Base-by-base conservation (phyloP, 2,113 vertebrate genomes). In the Campylomormyrus tamandua region DNA sequence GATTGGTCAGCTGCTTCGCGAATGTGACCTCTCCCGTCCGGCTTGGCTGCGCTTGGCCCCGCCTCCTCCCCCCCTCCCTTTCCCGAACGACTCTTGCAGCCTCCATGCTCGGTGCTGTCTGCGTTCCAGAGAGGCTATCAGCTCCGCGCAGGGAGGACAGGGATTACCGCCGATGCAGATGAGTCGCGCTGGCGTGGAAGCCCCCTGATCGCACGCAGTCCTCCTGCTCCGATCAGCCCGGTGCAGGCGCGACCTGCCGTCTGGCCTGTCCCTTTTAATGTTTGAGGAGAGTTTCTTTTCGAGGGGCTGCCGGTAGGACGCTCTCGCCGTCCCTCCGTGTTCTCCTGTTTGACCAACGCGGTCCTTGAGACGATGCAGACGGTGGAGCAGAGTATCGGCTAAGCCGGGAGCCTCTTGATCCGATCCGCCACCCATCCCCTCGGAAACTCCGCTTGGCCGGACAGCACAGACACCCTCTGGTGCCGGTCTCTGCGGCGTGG, bases 41-140 rank as follows among this genome's bases (percentile, higher is more conserved):
- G 94, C 92, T 93, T 93, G 94, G 91, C 94, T 94, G 94, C 93
- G 93, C 93, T 49, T 91, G 93, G 93, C 93, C 94, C 94, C 94
- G 92, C 95, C 95, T 93, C 94, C 92, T 91, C 90, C 91, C 90
- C 91, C 89, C 91, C 93, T 93, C 94, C 92, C 94, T 94, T 93
- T 48, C 91, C 95, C 94, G 93, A 92, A 91, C 92, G 91, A 93
- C 94, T 93, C 95, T 93, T 92, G 92, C 92, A 95, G 94, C 94
- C 94, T 95, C 94, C 95, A 93, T 93, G 92, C 95, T 95, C 95
- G 95, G 95, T 91, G 95, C 95, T 93, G 95, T 94, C 93, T 95
- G 94, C 93, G 94, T 94, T 97, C 96, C 96, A 96, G 96, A 93
- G 96, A 97, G 95, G 95, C 95, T 96, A 96, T 96, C 96, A 94